These are phyloP conservation scores for Kryptopterus vitreolus DNA, from an alignment of 2,797 vertebrate species.

Conservation along the genomic window DNA sequence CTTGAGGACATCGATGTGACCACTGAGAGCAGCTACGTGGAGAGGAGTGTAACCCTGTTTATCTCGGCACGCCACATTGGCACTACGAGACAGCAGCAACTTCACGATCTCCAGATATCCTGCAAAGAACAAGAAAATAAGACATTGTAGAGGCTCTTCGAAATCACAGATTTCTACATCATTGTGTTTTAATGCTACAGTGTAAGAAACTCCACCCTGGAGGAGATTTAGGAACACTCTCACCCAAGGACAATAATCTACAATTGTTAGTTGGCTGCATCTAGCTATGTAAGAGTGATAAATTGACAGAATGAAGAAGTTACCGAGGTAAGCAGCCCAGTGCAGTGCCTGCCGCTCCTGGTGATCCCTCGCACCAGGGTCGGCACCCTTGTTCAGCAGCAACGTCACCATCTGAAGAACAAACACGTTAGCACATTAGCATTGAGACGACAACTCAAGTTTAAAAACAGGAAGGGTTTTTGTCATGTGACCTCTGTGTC, in stretches of 20 bases:
- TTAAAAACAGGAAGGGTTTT: background rate
- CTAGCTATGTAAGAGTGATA: too few relatives aligned
- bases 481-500: slow-evolving; percentile 82
- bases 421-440: too few relatives aligned
- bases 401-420: slow-evolving; percentile 86
- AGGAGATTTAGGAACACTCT: too few relatives aligned
- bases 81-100: slow-evolving; percentile 88
- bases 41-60: slow-evolving; percentile 93
- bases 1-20: slow-evolving; percentile 91
- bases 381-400: slow-evolving; percentile 93
- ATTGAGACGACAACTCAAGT: background rate
- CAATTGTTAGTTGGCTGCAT: background rate
- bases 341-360: slow-evolving; percentile 93
- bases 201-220: too few relatives aligned
- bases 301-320: slow-evolving; percentile 20
- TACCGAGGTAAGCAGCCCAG: slow-evolving; percentile 93
- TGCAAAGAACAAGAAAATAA: slow-evolving; percentile 55
- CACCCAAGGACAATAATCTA: too few relatives aligned
- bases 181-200: too few relatives aligned
- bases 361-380: slow-evolving; percentile 90
- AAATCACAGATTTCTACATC: too few relatives aligned
- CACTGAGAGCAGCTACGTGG: slow-evolving; percentile 90
- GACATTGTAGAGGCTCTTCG: background rate
- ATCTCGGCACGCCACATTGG: slow-evolving; percentile 89
- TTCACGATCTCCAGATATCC: slow-evolving; percentile 93